A percentile compares a stretch with the other conserved stretches of the same genome.
phyloP scores from a whole-genome alignment of 1,140 invertebrate genomes.

The Heliconius nattereri region DNA sequence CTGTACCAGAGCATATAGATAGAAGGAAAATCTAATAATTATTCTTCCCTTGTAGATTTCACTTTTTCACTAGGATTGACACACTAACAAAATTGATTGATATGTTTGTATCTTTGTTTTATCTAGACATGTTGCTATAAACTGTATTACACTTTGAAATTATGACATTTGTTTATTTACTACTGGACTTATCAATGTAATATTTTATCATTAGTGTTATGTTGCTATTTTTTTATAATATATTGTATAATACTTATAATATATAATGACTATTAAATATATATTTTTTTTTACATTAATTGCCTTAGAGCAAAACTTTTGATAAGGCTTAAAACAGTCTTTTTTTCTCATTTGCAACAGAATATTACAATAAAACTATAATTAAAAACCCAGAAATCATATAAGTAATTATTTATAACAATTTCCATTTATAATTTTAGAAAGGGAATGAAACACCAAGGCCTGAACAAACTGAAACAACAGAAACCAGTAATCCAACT shows the following conservation, averaged over 20 bases:
- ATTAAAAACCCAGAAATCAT: not conserved
- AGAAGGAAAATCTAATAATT: no score
- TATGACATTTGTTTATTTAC: not conserved
- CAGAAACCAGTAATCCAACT: conserved; percentile 65
- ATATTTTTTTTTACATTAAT: no score
- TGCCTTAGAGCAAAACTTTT: no score
- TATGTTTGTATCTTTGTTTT: not conserved
- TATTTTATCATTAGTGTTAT: conserved; percentile 6
- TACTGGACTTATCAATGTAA: conserved; percentile 4
- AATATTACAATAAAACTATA: no score
- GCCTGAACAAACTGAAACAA: conserved; percentile 61
- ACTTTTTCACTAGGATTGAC: not conserved
- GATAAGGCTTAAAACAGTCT: no score
- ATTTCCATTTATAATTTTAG: conserved; percentile 43
- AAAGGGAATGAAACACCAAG: conserved; percentile 79
- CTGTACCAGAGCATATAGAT: no score
- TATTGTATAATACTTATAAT: no score
- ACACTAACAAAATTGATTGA: not conserved
- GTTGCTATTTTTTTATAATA: no score
- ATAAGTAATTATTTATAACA: not conserved
- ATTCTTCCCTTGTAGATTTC: no score
- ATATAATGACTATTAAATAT: no score
- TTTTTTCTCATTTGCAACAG: no score
- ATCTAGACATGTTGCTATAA: not conserved
- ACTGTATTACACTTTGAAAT: conserved; percentile 8